These are phyloP conservation scores for Sylvia atricapilla DNA, from an alignment of 2,113 vertebrate genomes.

Conservation along the genomic window DNA sequence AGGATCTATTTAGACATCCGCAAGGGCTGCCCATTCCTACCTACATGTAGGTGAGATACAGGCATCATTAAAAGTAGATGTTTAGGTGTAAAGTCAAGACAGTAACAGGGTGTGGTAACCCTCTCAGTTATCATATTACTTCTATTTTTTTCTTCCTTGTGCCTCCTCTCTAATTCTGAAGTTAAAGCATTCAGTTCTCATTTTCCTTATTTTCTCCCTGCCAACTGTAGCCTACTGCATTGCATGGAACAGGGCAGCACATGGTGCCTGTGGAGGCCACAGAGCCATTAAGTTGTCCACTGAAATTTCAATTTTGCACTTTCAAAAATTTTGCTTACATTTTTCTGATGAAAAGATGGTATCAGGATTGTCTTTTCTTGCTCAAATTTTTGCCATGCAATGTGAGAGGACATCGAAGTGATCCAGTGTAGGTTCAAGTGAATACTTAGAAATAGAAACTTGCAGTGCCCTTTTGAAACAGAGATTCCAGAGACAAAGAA, in stretches of 20 bases:
- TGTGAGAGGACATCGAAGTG: neutral
- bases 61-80: neutral
- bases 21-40: neutral
- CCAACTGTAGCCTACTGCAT: rapidly evolving
- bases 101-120: neutral
- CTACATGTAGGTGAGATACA: neutral
- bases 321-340: neutral
- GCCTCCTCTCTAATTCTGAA: neutral
- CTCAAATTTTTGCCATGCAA: neutral
- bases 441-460: neutral
- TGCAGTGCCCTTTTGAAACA: neutral
- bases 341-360: neutral
- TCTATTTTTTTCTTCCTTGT: neutral
- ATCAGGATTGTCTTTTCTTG: neutral
- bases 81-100: neutral
- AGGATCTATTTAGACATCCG: neutral
- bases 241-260: rapidly evolving
- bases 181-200: neutral
- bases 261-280: neutral
- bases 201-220: neutral
- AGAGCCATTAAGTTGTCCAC: neutral
- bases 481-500: neutral
- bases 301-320: neutral
- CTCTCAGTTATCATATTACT: neutral
- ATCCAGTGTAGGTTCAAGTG: neutral